These are phyloP conservation scores for Perizoma affinitatum DNA, from an alignment of 2,888 invertebrate genomes.

Conservation along the genomic window DNA sequence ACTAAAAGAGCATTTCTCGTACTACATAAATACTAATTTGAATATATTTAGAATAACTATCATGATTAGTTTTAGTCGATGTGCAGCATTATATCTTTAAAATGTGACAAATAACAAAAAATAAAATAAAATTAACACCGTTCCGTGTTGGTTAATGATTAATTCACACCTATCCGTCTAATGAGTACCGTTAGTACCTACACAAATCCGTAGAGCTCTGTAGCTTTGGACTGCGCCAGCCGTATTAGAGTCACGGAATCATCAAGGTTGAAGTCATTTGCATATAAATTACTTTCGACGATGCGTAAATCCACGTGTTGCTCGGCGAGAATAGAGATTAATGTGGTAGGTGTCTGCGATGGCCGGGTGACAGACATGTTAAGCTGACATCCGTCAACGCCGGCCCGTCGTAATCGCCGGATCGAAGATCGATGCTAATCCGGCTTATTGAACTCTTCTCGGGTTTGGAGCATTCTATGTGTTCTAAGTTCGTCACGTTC, in stretches of 20 bases:
- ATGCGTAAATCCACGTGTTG: slow-evolving; percentile 82
- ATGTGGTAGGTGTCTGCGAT: slow-evolving; percentile 74
- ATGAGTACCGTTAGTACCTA: slow-evolving; percentile 53
- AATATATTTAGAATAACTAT: slow-evolving; percentile 26
- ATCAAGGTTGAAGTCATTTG: slow-evolving; percentile 79
- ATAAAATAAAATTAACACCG: slow-evolving; percentile 38
- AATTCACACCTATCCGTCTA: slow-evolving; percentile 54
- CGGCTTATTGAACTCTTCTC: slow-evolving; percentile 78
- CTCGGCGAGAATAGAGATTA: slow-evolving; percentile 79
- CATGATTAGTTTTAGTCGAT: slow-evolving; percentile 27
- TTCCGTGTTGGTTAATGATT: slow-evolving; percentile 43
- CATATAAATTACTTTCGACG: slow-evolving; percentile 82
- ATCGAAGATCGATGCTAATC: slow-evolving; percentile 82
- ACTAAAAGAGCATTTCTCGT: slow-evolving; percentile 24
- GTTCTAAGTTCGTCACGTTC: slow-evolving; percentile 30
- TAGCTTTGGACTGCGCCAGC: slow-evolving; percentile 59
- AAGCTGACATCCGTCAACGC: slow-evolving; percentile 84
- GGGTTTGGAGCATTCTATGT: slow-evolving; percentile 62
- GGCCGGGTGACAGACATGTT: slow-evolving; percentile 78
- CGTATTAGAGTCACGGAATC: slow-evolving; percentile 77
- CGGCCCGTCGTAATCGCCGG: slow-evolving; percentile 72
- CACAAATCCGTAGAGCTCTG: slow-evolving; percentile 58
- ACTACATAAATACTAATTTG: slow-evolving; percentile 28
- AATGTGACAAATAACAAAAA: slow-evolving; percentile 37
- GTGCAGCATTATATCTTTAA: slow-evolving; percentile 26